Evolutionary conservation across 1,140 invertebrate genomes (phyloP), one percentile per base, ranked within the genome.

Genomic region (Aphelinus certus): DNA sequence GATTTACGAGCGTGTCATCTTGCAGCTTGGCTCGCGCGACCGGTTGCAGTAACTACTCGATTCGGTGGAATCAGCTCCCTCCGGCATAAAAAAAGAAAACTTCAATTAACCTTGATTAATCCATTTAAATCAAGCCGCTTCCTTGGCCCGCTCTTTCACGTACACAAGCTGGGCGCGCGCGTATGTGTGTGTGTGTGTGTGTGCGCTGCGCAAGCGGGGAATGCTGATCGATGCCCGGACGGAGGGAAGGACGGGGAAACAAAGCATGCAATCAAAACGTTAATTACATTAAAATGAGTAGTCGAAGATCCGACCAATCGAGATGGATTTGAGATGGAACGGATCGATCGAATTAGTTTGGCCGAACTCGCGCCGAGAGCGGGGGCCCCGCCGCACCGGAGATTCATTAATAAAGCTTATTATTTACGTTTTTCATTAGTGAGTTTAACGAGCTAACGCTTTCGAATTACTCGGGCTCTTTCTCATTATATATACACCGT

Each of bases 191-290:
- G 56, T 10, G 49, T 49, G 4, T 53, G 9, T 9, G 4, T 4
- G 51, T 53, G 4, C 9, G 4, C 9, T 53, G 51, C 9, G 4
- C 51, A 9, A 53, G 51, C 51, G 51, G 4, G 9, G 4, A 53
- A 53, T 6, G 51, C 9, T 53, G 61, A 63, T 70, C 76, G 71
- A 57, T 45, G 42, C 51, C 71, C 71, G 75, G 76, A 76, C 71
- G 77, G 79, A 78, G 78, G 77, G 77, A 80, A 79, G 78, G 79
- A 81, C 82, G 78, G 77, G 83, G 82, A 87, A 87, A 88, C 86
- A 88, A 87, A 88, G 86, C 86, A 84, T 82, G 85, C 86, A 87
- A 87, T 87, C 86, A 86, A 86, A 88, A 87, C 85, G 85, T 88
- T 88, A 88, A 88, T 87, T 87, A 85, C 85, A 86, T 88, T 87